Evolutionary conservation across 2,888 invertebrate genomes (phyloP).

Genomic region (Timema cristinae): DNA sequence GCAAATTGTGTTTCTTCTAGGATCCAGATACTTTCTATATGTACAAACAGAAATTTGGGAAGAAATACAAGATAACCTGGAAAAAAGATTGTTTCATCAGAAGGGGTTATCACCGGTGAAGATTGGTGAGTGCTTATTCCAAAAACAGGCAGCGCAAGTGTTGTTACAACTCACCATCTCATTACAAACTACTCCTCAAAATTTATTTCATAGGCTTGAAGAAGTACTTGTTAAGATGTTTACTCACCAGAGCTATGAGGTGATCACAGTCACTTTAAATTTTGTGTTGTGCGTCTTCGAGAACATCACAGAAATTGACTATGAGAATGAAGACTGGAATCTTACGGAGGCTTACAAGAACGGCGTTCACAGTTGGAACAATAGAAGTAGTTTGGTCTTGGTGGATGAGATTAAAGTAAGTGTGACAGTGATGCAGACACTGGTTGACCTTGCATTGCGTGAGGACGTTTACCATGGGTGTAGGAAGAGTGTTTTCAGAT

Average conservation of each 20-base stretch:
- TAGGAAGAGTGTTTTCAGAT: not conserved
- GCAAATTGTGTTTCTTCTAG: not conserved
- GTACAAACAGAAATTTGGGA: not conserved
- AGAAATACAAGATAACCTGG: not conserved
- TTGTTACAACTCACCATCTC: not conserved
- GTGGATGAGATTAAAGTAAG: not conserved
- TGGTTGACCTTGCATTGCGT: conserved; percentile 1
- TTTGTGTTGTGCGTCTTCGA: conserved; percentile 1
- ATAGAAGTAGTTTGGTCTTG: not conserved
- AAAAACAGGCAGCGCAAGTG: not conserved
- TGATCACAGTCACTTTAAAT: not conserved
- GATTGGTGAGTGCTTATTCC: not conserved
- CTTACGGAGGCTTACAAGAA: not conserved
- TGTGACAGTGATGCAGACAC: not conserved
- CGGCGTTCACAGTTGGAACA: not conserved
- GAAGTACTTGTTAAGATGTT: not conserved
- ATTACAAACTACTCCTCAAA: not conserved
- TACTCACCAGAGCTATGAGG: not conserved
- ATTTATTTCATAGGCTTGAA: not conserved
- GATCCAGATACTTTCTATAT: not conserved
- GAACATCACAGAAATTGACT: not conserved
- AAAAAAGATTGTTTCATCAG: not conserved
- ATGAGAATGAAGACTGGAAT: not conserved
- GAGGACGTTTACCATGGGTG: not conserved
- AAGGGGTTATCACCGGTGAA: not conserved